Evolutionary conservation across 2,113 vertebrate species (phyloP).

Genomic region (Trachemys scripta): DNA sequence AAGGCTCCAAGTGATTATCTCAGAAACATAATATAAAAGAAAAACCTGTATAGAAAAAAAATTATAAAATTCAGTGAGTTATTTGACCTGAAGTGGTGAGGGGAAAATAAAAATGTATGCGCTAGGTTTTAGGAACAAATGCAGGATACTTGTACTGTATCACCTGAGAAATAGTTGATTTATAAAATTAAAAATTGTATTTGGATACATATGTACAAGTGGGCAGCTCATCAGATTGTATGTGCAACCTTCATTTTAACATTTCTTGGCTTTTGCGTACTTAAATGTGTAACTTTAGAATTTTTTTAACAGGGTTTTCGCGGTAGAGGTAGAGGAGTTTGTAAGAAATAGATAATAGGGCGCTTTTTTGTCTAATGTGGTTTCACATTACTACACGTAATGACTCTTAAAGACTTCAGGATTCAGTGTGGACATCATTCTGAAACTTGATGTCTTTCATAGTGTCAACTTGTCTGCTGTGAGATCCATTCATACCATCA

Average conservation of each 20-base stretch:
- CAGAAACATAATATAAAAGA: too few relatives aligned
- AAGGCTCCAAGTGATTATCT: neutral
- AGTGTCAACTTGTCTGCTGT: neutral
- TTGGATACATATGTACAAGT: neutral
- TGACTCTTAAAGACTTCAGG: neutral
- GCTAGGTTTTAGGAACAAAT: neutral
- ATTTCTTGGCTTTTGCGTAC: neutral
- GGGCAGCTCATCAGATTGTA: neutral
- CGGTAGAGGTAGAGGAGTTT: neutral
- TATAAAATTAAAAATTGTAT: neutral
- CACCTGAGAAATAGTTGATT: neutral
- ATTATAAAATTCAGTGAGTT: neutral
- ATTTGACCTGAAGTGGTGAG: neutral
- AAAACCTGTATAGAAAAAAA: too few relatives aligned
- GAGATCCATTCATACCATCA: neutral
- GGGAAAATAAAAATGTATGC: neutral
- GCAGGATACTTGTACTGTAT: neutral
- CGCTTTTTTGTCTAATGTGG: neutral
- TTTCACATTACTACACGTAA: neutral
- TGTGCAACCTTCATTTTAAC: neutral
- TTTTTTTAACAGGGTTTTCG: neutral
- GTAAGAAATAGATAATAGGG: neutral
- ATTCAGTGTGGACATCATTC: neutral
- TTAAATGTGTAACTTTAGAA: neutral
- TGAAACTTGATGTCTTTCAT: neutral